These are phyloP conservation scores for Empidonax alnorum DNA, from an alignment of 2,113 vertebrate genomes.

Conservation along the genomic window DNA sequence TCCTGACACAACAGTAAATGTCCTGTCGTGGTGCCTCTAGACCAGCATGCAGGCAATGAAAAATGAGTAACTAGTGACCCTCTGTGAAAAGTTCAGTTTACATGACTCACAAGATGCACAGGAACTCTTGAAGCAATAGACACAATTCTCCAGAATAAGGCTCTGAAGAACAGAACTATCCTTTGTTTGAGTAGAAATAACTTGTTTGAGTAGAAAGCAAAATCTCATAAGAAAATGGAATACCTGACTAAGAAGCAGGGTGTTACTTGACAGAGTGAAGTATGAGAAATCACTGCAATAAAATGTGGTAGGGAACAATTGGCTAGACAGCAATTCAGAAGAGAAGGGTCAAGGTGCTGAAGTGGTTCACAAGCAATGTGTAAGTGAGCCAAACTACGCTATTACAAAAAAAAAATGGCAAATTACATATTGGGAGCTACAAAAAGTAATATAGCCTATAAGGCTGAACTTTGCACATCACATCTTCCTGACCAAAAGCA, in stretches of 20 bases:
- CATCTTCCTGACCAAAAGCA: background rate
- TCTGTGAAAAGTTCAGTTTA: background rate
- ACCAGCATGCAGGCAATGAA: background rate
- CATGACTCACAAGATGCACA: background rate
- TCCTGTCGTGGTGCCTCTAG: background rate
- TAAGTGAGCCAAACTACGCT: accelerated
- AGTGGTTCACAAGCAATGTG: background rate
- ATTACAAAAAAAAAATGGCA: background rate
- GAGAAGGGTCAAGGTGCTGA: background rate
- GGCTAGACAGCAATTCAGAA: background rate
- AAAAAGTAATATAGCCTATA: background rate
- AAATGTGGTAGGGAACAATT: background rate
- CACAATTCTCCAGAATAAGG: background rate
- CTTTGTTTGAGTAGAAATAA: background rate
- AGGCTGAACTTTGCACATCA: background rate
- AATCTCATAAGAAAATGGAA: background rate
- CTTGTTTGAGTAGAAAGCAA: background rate
- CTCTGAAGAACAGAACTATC: background rate
- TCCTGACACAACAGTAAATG: background rate
- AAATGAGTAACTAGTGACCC: background rate
- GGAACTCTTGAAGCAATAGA: background rate
- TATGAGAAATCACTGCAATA: background rate
- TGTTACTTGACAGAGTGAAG: background rate
- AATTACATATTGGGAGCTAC: accelerated
- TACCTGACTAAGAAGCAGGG: background rate